Evolutionary conservation across 2,113 vertebrate species (phyloP), one percentile per base, ranked within the genome.

Genomic region (Cyanoderma ruficeps): DNA sequence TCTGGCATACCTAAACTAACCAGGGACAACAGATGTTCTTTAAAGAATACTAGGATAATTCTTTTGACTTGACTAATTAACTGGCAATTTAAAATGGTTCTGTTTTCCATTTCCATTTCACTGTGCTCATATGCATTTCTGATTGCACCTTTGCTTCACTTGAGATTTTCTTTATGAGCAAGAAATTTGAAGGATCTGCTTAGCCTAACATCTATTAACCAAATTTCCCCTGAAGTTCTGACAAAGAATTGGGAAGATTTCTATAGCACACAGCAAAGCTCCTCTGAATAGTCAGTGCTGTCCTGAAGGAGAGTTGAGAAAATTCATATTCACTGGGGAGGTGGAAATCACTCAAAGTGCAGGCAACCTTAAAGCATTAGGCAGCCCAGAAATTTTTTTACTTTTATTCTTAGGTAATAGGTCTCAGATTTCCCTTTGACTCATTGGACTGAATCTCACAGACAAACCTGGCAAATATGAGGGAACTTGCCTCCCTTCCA

Each of bases 31-130:
- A 83, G 79, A 83, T 90, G 67, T 86, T 90, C n/a, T 70, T 91
- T 74, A 77, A 94, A 82, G 31, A 85, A 90, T n/a, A 60, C 42
- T 63, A 39, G 27, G 24, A 50, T 77, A 81, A 83, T 76, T 68
- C 30, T 85, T 96, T 77, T 65, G 46, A 94, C 37, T 88, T 65
- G 41, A 49, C 37, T 83, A 65, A 93, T 94, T 93, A 87, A 55
- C 47, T 77, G 55, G 30, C n/a, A 72, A 35, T 88, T 91, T 69
- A 61, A 87, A 92, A 72, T 46, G 1, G 1, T 64, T 94, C 55
- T 85, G 46, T 46, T 86, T 92, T 92, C n/a, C 18, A 47, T 90
- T 94, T 87, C 42, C 39, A 42, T 80, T 87, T 79, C 77, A 56
- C 47, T 85, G 18, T 91, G 20, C 33, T 79, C 35, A 81, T 75